Percentiles rank a stretch among this genome's conserved stretches.
Evolutionary conservation across 1,140 invertebrate genomes (phyloP).

Genomic region (Conus ventricosus): DNA sequence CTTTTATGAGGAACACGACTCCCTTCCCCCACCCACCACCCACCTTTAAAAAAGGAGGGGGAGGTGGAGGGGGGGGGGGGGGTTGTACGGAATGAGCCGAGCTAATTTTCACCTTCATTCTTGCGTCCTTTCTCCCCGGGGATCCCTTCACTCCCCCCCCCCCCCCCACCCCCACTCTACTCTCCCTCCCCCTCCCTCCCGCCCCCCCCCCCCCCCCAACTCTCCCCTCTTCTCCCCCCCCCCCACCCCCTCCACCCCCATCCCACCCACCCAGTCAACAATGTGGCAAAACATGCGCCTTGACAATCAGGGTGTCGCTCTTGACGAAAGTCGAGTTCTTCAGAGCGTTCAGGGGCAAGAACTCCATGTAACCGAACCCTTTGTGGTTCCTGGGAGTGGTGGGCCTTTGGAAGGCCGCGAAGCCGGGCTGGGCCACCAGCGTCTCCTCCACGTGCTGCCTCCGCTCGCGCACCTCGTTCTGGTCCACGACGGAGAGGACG

Average conservation of each 20-base stretch:
- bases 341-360: conserved; percentile 64
- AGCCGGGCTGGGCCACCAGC: conserved; percentile 67
- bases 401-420: conserved; percentile 72
- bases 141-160: too few species aligned
- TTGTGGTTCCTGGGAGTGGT: conserved; percentile 70
- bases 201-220: neutral
- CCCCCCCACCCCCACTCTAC: neutral
- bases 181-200: neutral
- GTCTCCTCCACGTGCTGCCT: conserved; percentile 65
- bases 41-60: neutral
- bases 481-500: conserved; percentile 61
- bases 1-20: neutral
- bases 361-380: conserved; percentile 74
- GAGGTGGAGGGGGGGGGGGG: too few species aligned
- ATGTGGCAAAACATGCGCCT: conserved; percentile 62
- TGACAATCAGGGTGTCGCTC: conserved; percentile 71
- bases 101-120: too few species aligned
- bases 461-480: conserved; percentile 69
- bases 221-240: neutral
- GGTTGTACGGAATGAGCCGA: too few species aligned
- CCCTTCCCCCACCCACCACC: neutral
- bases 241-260: neutral
- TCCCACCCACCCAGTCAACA: neutral
- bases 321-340: conserved; percentile 63
- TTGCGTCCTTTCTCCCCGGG: too few species aligned